phyloP scores from a whole-genome alignment of 1,140 invertebrate species.

The Lepidostoma basale region DNA sequence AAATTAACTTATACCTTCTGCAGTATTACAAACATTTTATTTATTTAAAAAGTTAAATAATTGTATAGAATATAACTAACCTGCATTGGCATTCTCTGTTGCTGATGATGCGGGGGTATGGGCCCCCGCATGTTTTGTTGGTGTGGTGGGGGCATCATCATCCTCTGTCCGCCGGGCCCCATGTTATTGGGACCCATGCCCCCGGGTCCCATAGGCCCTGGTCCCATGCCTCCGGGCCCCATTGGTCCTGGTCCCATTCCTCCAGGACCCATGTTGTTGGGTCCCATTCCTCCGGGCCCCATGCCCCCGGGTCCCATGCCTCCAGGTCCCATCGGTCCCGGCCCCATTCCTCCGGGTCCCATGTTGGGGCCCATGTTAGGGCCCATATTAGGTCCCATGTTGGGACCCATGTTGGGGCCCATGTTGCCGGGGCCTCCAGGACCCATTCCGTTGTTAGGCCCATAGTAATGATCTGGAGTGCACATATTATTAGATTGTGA shows the following conservation, averaged over 20 bases:
- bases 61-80: conserved; percentile 9
- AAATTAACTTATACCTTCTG: no score
- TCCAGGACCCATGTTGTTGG: conserved; percentile 8
- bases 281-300: conserved; percentile 5
- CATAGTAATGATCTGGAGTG: conserved; percentile 39
- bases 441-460: conserved; percentile 41
- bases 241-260: conserved; percentile 10
- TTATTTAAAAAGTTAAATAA: not conserved
- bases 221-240: conserved; percentile 4
- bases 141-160: conserved; percentile 46
- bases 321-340: conserved; percentile 30
- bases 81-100: conserved; percentile 48
- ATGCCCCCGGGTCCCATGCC: conserved; percentile 17
- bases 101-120: conserved; percentile 56
- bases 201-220: not conserved
- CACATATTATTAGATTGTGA: no score
- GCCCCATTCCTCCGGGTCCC: conserved; percentile 22
- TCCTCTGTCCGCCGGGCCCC: conserved; percentile 55
- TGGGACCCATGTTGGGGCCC: conserved; percentile 14
- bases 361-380: conserved; percentile 12
- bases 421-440: conserved; percentile 1
- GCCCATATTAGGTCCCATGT: conserved; percentile 14
- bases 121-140: conserved; percentile 50
- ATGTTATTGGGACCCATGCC: conserved; percentile 50
- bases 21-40: no score